Evolutionary conservation across 2,113 vertebrate genomes (phyloP), one percentile per base, ranked within the genome.

Genomic region (Neoarius graeffei): DNA sequence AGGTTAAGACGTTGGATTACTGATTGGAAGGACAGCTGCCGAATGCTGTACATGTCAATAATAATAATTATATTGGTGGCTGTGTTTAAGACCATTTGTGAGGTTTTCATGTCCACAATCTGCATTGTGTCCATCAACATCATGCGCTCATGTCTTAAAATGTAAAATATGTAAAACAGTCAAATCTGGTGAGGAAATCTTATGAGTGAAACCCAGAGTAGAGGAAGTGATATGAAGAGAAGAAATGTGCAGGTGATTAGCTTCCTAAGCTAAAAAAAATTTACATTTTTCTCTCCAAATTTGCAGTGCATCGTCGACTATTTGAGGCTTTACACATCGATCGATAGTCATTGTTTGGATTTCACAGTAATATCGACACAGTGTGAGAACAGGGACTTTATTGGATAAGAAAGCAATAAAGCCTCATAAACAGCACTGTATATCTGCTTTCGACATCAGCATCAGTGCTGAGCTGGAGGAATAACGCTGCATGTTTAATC

Each of bases 341-440:
- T 83, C 81, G 23, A 83, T 83, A 66, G 50, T 60, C 35, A 62
- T 82, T 66, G 60, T 83, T 83, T 66, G 81, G 62, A 50, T 83
- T 83, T 27, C 62, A 8, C 60, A 83, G 60, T 11, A 19, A 52
- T 67, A 83, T 83, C 25, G 82, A 83, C 82, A n/a, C 42, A 17
- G 7, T 67, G 62, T 67, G 82, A 52, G 60, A 83, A 67, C 60
- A 66, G 60, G 25, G 62, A 50, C 57, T 82, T 82, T 82, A 82
- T 82, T 82, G 59, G 80, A 82, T 60, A 62, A 82, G 80, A 82
- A 62, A 82, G 80, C 80, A 62, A 82, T 82, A 82, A 62, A 82
- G 80, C 80, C 35, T 62, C 59, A 62, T 82, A 82, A 82, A 82
- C 9, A 23, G 80, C 57, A 62, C 80, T 82, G 62, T 60, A 82